A percentile compares a stretch with the other conserved stretches of the same genome.
Conservation (phyloP, 2,888 invertebrate species). For the Galeopsomyia nigrocyanea region DNA sequence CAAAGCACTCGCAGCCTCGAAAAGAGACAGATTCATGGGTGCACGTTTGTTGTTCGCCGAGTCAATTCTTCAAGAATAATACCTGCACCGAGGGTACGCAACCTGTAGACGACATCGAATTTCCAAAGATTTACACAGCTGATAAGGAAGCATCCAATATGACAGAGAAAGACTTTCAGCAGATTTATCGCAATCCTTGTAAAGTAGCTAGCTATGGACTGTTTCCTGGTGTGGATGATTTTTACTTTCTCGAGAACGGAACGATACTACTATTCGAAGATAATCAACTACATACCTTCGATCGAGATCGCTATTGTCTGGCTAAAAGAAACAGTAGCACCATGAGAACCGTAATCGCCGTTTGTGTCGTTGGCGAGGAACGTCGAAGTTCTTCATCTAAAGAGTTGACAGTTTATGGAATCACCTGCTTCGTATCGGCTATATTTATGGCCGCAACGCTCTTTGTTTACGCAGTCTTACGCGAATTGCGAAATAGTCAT, state of each 20-base stretch:
- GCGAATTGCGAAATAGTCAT: too few species aligned
- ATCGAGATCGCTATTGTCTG: too few species aligned
- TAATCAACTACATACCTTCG: too few species aligned
- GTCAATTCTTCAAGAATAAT: constrained; percentile 40
- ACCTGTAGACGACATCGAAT: constrained; percentile 35
- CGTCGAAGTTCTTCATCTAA: too few species aligned
- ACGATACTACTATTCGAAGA: constrained; percentile 23
- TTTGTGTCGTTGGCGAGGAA: too few species aligned
- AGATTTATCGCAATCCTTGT: constrained; percentile 53
- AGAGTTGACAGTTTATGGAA: too few species aligned
- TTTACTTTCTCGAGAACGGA: constrained; percentile 54
- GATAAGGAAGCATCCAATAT: constrained; percentile 45
- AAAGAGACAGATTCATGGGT: constrained; percentile 8
- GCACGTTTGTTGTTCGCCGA: constrained; percentile 54
- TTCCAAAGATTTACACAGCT: constrained; percentile 47
- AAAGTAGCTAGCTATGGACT: constrained; percentile 47
- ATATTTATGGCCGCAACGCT: too few species aligned
- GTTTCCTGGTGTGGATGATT: constrained; percentile 48
- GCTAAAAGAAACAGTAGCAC: too few species aligned
- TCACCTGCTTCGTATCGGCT: too few species aligned
- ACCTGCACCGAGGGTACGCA: constrained; percentile 34
- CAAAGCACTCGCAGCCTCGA: too few species aligned
- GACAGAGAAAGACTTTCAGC: constrained; percentile 39
- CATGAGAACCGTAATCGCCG: too few species aligned
- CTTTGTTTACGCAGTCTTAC: too few species aligned